Evolutionary conservation across 2,797 vertebrate genomes (phyloP).

Genomic region (Neostethus bicornis): DNA sequence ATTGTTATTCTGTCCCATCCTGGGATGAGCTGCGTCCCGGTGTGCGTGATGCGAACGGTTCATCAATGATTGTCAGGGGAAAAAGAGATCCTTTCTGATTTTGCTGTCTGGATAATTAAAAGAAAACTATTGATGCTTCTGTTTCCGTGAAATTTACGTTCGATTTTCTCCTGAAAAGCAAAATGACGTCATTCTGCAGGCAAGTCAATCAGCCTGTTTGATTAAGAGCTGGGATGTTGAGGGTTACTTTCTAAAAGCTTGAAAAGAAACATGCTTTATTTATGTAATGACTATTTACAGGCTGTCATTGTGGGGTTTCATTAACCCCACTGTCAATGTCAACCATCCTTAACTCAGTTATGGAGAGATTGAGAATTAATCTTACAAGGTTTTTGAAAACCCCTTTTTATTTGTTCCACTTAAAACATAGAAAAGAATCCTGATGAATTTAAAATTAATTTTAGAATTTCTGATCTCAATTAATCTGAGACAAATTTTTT

Average conservation of each 20-base stretch:
- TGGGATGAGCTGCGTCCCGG: constrained; percentile 54
- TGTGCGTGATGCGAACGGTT: constrained; percentile 51
- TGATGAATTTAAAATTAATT: neutral
- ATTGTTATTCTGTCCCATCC: constrained; percentile 67
- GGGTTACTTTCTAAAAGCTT: constrained; percentile 77
- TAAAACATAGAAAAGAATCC: constrained; percentile 19
- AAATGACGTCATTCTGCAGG: constrained; percentile 97
- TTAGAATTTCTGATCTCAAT: neutral
- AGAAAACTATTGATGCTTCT: constrained; percentile 13
- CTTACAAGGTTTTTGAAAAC: too few species aligned
- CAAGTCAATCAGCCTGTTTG: constrained; percentile 82
- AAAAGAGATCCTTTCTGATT: constrained; percentile 17
- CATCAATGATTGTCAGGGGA: constrained; percentile 34
- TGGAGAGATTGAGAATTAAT: too few species aligned
- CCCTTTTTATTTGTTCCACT: constrained; percentile 33
- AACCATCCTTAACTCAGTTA: too few species aligned
- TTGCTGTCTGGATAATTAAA: constrained; percentile 8
- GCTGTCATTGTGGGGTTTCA: constrained; percentile 76
- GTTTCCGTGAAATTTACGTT: constrained; percentile 33
- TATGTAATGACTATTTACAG: constrained; percentile 47
- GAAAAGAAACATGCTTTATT: constrained; percentile 72
- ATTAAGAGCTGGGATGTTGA: constrained; percentile 85
- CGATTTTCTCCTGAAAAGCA: constrained; percentile 47
- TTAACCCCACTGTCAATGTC: constrained; percentile 68
- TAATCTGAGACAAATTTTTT: constrained; percentile 4